These are phyloP conservation scores for Eulacestoma nigropectus DNA, from an alignment of 2,113 vertebrate species.

Conservation along the genomic window DNA sequence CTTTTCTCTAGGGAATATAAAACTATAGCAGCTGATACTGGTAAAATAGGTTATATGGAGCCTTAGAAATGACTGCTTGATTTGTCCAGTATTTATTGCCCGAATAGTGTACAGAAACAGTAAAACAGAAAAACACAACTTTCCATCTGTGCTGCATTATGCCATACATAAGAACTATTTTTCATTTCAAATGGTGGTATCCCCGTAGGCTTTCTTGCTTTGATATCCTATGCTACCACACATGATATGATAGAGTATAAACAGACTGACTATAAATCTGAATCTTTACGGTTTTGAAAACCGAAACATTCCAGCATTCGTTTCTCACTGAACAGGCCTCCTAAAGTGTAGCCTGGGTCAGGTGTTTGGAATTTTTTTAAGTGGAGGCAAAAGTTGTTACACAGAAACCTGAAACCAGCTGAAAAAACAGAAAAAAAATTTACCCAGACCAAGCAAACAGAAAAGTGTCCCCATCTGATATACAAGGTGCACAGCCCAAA, in stretches of 20 bases:
- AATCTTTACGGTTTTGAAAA: slow-evolving; percentile 26
- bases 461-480: neutral
- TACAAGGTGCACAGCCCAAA: neutral
- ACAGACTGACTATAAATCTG: slow-evolving; percentile 48
- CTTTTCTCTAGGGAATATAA: slow-evolving; percentile 40
- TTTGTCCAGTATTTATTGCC: slow-evolving; percentile 64
- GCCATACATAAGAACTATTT: slow-evolving; percentile 55
- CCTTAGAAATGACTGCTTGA: slow-evolving; percentile 59
- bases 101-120: slow-evolving; percentile 52
- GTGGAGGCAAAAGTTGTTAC: neutral
- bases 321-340: neutral
- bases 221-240: slow-evolving; percentile 54
- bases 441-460: neutral
- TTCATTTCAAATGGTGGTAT: slow-evolving; percentile 60
- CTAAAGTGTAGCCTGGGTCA: neutral
- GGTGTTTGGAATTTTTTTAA: neutral
- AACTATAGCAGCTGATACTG: slow-evolving; percentile 62
- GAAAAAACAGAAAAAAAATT: neutral
- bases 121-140: slow-evolving; percentile 46
- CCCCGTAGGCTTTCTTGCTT: slow-evolving; percentile 33
- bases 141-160: slow-evolving; percentile 69
- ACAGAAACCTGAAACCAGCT: neutral
- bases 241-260: slow-evolving; percentile 57
- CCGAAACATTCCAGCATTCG: slow-evolving; percentile 38
- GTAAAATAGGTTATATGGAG: slow-evolving; percentile 60